Conservation (phyloP, 2,113 vertebrate species). For the Eonycteris spelaea region DNA sequence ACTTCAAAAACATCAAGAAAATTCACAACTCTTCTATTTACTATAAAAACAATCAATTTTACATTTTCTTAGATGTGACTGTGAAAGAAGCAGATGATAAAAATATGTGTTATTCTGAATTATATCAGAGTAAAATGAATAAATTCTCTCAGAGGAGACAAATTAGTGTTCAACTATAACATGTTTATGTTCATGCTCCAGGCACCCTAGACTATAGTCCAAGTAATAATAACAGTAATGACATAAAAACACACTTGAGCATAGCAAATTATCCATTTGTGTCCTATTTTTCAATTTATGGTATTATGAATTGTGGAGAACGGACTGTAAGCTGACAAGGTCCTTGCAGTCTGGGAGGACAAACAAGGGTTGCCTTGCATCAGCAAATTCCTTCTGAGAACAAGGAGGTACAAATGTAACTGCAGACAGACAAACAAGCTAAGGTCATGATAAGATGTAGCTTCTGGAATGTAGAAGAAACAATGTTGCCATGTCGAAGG, state of each 20-base stretch:
- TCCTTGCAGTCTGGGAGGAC: too few relatives aligned
- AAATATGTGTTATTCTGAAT: background rate
- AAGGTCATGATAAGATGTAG: too few relatives aligned
- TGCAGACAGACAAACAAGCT: too few relatives aligned
- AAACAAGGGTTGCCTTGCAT: too few relatives aligned
- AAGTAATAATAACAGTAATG: background rate
- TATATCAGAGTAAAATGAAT: background rate
- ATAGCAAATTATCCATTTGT: background rate
- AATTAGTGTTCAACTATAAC: background rate
- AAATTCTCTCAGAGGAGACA: background rate
- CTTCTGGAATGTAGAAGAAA: too few relatives aligned
- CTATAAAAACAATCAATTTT: constrained; percentile 44
- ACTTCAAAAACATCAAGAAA: constrained; percentile 47
- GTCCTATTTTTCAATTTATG: background rate
- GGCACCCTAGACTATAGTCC: background rate
- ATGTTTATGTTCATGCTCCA: background rate
- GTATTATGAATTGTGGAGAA: background rate
- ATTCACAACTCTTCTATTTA: constrained; percentile 43
- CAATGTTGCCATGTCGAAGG: too few relatives aligned
- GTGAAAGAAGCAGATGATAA: constrained; percentile 33
- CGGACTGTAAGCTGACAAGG: too few relatives aligned
- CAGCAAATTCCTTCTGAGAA: too few relatives aligned
- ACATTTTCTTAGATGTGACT: constrained; percentile 7
- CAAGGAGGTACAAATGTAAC: too few relatives aligned
- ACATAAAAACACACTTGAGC: background rate